phyloP scores from a whole-genome alignment of 2,113 vertebrate genomes.

The Tetrao urogallus region DNA sequence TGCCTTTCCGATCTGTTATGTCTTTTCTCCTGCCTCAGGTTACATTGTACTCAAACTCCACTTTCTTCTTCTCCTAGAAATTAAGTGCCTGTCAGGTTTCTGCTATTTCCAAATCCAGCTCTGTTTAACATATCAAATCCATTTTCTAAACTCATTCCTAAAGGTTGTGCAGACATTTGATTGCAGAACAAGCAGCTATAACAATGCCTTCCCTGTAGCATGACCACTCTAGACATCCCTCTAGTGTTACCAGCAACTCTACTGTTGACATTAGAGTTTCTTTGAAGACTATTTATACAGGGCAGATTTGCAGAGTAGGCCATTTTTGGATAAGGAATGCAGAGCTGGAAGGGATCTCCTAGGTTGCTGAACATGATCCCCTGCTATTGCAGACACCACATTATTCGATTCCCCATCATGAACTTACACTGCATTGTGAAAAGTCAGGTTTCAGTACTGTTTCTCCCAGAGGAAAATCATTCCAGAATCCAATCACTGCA shows the following conservation, averaged over 20 bases:
- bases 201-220: not conserved
- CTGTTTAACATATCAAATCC: not conserved
- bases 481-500: not conserved
- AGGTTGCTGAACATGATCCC: not conserved
- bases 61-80: not conserved
- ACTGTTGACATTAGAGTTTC: not conserved
- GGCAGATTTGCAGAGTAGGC: not conserved
- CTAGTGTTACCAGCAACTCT: not conserved
- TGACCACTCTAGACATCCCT: not conserved
- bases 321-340: slow-evolving; percentile 11
- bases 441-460: not conserved
- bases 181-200: not conserved
- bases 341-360: not conserved
- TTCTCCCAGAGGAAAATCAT: not conserved
- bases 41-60: not conserved
- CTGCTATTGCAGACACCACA: not conserved
- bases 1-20: not conserved
- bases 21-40: not conserved
- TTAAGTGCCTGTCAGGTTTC: not conserved
- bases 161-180: not conserved
- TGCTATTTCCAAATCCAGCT: not conserved
- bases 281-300: not conserved
- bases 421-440: not conserved
- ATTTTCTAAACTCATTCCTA: not conserved
- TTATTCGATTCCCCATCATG: not conserved